Percentiles rank a stretch among this genome's conserved stretches.
Evolutionary conservation across 2,888 invertebrate species (phyloP).

Genomic region (Philaethria dido): DNA sequence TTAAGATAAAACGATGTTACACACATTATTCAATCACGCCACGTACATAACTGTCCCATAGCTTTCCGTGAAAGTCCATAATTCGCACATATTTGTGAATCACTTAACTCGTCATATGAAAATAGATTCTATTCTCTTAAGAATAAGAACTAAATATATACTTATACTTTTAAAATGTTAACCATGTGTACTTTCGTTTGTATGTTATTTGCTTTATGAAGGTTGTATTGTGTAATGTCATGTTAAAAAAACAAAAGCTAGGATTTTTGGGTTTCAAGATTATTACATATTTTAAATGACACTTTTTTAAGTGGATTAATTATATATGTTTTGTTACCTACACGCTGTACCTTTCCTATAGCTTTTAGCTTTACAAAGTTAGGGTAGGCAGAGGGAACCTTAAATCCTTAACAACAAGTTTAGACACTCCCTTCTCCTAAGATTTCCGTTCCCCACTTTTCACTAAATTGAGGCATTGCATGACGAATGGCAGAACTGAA

Average conservation of each 20-base stretch:
- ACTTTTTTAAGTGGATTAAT: too few species aligned
- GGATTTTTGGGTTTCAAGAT: neutral
- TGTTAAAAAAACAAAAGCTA: neutral
- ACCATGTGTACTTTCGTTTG: slow-evolving; percentile 55
- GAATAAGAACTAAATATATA: slow-evolving; percentile 52
- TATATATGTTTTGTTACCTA: too few species aligned
- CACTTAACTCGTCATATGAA: slow-evolving; percentile 43
- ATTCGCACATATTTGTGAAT: slow-evolving; percentile 61
- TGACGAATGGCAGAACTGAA: too few species aligned
- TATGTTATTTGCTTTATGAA: slow-evolving; percentile 31
- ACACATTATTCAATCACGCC: slow-evolving; percentile 24
- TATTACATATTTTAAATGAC: neutral
- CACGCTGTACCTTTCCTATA: too few species aligned
- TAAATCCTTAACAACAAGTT: too few species aligned
- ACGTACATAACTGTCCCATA: slow-evolving; percentile 45
- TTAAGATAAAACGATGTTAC: neutral
- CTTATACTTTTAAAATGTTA: slow-evolving; percentile 57
- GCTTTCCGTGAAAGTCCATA: slow-evolving; percentile 76
- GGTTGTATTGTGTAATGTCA: slow-evolving; percentile 38
- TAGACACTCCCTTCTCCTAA: too few species aligned
- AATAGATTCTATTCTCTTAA: slow-evolving; percentile 50
- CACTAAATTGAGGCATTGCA: too few species aligned
- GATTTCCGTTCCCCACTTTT: too few species aligned
- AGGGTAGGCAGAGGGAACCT: too few species aligned
- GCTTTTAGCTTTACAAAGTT: too few species aligned